phyloP scores from a whole-genome alignment of 2,797 vertebrate species.

The Trachops cirrhosus region DNA sequence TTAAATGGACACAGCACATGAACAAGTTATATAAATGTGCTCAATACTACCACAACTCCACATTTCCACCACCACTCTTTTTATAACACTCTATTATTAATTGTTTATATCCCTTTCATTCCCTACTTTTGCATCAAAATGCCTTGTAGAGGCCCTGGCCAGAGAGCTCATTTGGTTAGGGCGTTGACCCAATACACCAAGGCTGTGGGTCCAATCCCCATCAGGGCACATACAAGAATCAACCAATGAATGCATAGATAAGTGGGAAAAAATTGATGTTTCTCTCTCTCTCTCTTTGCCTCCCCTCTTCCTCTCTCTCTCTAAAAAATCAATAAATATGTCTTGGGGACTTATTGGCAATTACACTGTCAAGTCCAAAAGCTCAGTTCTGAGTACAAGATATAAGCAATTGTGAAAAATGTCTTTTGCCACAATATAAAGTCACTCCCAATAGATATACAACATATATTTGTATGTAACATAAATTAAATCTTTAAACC shows the following conservation, averaged over 20 bases:
- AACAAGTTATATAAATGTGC: conserved; percentile 35
- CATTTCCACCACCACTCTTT: conserved; percentile 4
- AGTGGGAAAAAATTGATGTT: too few species aligned
- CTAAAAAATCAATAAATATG: too few species aligned
- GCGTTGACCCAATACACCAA: too few species aligned
- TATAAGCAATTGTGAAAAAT: not conserved
- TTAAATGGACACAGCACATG: not conserved
- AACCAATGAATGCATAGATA: too few species aligned
- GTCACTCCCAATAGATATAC: not conserved
- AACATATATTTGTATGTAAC: not conserved
- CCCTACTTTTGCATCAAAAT: conserved; percentile 56
- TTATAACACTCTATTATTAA: not conserved
- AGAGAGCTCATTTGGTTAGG: too few species aligned
- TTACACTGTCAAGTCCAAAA: conserved; percentile 27
- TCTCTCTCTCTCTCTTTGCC: too few species aligned
- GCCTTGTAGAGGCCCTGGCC: not conserved
- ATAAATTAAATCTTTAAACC: not conserved
- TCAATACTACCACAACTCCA: conserved; percentile 52
- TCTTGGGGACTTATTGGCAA: conserved; percentile 49
- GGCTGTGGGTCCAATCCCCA: too few species aligned
- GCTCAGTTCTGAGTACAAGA: not conserved
- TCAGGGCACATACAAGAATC: too few species aligned
- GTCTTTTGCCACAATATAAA: not conserved
- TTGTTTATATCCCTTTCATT: not conserved
- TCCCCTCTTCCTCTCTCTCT: too few species aligned